Evolutionary conservation across 2,888 invertebrate genomes (phyloP), one percentile per base, ranked within the genome.

Genomic region (Tyria jacobaeae): DNA sequence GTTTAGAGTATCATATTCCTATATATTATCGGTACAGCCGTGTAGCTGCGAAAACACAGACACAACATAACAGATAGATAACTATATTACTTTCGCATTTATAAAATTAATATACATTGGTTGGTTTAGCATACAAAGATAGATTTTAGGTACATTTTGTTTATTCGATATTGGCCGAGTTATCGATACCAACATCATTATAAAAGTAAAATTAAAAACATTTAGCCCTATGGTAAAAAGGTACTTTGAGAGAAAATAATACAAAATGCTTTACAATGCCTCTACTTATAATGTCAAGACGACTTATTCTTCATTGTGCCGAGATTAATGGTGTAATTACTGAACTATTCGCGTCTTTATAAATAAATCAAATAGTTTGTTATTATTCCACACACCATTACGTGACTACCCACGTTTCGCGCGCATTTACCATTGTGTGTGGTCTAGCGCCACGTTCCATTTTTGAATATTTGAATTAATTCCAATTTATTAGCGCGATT

Each of bases 401-500:
- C 86, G 88, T 87, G 88, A 83, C 76, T 71, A 75, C 75, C 80
- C 76, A 73, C 66, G 71, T 74, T 82, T 82, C 79, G 77, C 81
- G 79, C 80, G 82, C 76, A 85, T 88, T 63, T 88, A 79, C 72
- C 88, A 75, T 79, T 86, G 89, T 89, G 89, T 90, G 89, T 83
- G 89, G 89, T 88, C 85, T 73, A 71, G 74, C 71, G 77, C 75
- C 76, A 60, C 55, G 62, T 73, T 70, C 66, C 61, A 84, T 82
- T 80, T 83, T 72, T 73, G 68, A 78, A 80, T 87, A 84, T 79
- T 86, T 84, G 77, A 80, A 83, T 85, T 80, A 70, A 78, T 83
- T 70, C 75, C 62, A 69, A 73, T 70, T 73, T 71, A 71, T 76
- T 62, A 56, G 54, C 57, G 25, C 53, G 53, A 39, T 57, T 57